Base-by-base conservation (phyloP, 2,888 invertebrate genomes). In the Parnassius glacialis region DNA sequence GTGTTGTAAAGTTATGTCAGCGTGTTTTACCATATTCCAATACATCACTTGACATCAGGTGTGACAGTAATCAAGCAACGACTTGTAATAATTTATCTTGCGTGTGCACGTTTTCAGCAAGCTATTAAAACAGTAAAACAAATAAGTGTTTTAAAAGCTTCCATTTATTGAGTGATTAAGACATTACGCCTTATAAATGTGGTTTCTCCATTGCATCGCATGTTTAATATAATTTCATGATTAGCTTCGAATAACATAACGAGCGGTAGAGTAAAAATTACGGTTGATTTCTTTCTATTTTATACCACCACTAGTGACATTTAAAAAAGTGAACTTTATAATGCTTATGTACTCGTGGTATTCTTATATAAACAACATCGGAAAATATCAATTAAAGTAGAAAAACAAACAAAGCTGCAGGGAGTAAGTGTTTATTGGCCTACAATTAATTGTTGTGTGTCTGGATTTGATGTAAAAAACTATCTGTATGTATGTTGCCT, bases 171-270 rank as follows among this genome's bases (percentile, higher is more conserved):
- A 52, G 58, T 58, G 20, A 62, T 62, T 62, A 62, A 62, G 57
- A 62, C 54, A 58, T 62, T 58, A 57, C 44, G 50, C 57, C 41
- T 48, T 54, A 54, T 57, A 58, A 25, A 25, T n/a, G 52, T 50
- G 44, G 41, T 50, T 58, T 54, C 55, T 41, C 20, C 44, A 45
- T 45, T n/a, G 61, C 57, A 42, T 43, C 44, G 54, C 61, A 54
- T 59, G 62, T 59, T 51, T 11, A 13, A 45, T 62, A 55, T 58
- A 62, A 62, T 55, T 58, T 62, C 51, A 58, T 55, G 58, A 59
- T 59, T 62, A 45, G 45, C 54, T 51, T 51, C 16, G n/a, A 45
- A 47, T 16, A 44, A 13, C 43, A 11, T 57, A 57, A 57, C 45
- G 52, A 48, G 54, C 54, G 5, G 10, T 42, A 34, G 12, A 53